phyloP scores from a whole-genome alignment of 2,797 vertebrate genomes.

The Manis pentadactyla region DNA sequence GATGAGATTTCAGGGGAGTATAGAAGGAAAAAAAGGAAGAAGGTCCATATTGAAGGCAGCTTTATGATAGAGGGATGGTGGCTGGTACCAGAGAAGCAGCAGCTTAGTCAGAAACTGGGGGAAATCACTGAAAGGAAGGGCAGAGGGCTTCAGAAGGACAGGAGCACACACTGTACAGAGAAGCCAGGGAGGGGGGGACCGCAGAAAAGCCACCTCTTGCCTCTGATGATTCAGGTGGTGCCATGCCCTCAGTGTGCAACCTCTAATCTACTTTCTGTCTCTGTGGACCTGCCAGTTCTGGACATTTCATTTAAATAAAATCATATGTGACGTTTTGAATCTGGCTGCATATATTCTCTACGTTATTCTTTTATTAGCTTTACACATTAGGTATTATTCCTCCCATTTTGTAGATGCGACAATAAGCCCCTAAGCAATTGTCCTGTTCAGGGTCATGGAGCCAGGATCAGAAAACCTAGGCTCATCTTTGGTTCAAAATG shows the following conservation, averaged over 20 bases:
- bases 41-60: fast-evolving
- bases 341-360: not conserved
- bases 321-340: not conserved
- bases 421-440: not conserved
- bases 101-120: not conserved
- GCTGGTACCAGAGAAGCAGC: not conserved
- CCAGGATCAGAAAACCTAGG: not conserved
- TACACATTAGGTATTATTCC: fast-evolving
- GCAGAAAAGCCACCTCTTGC: not conserved
- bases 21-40: not conserved
- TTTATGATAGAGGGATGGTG: too few relatives aligned
- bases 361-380: not conserved
- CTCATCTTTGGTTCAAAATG: not conserved
- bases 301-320: not conserved
- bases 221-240: not conserved
- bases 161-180: not conserved
- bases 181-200: not conserved
- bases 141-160: not conserved
- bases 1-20: not conserved
- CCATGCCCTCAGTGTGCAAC: fast-evolving
- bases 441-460: not conserved
- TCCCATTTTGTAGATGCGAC: not conserved
- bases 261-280: fast-evolving
- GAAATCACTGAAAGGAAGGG: not conserved
- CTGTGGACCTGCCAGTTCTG: not conserved